Percentiles rank a stretch among this genome's conserved stretches.
Evolutionary conservation across 2,113 vertebrate genomes (phyloP).

Genomic region (Corythornis vintsioides): DNA sequence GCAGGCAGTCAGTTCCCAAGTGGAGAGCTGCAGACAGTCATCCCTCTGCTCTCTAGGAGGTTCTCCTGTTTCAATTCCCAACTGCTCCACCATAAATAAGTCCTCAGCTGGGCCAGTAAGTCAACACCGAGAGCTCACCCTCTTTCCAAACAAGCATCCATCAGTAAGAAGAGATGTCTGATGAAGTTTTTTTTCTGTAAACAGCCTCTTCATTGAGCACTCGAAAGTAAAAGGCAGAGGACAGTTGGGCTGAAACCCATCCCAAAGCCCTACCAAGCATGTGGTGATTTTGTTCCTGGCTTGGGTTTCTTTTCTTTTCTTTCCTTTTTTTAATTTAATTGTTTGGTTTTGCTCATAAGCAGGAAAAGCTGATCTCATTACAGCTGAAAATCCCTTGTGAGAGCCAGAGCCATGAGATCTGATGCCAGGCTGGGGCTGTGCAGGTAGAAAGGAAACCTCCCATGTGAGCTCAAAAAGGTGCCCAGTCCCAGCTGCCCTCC

Average conservation of each 20-base stretch:
- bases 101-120: not conserved
- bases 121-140: not conserved
- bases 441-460: not conserved
- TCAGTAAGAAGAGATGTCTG: not conserved
- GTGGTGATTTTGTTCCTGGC: not conserved
- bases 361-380: not conserved
- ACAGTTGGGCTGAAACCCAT: not conserved
- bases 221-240: not conserved
- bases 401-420: not conserved
- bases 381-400: not conserved
- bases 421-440: not conserved
- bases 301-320: not conserved
- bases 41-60: not conserved
- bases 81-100: not conserved
- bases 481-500: not conserved
- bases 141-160: not conserved
- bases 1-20: not conserved
- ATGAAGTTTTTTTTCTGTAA: not conserved
- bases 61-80: not conserved
- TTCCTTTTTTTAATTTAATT: not conserved
- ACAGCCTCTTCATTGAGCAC: not conserved
- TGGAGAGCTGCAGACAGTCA: not conserved
- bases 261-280: not conserved
- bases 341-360: not conserved
- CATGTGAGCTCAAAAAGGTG: accelerated